Base-by-base conservation (phyloP, 2,113 vertebrate species). In the Lathamus discolor region DNA sequence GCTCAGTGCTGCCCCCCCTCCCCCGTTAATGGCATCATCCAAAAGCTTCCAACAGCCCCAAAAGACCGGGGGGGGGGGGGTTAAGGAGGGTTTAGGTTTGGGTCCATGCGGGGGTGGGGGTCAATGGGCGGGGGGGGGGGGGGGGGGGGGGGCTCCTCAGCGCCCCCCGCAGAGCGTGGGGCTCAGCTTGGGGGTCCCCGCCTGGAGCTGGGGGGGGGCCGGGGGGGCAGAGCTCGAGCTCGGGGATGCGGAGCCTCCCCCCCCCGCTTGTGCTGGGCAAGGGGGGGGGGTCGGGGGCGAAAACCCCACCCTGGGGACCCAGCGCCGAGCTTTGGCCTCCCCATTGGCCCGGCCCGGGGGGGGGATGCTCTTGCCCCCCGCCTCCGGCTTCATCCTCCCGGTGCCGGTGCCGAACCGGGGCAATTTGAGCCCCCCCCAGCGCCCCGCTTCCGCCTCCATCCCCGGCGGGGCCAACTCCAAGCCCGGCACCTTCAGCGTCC, bases 281-380 rank as follows among this genome's bases (percentile, higher is more conserved):
- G n/a, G 41, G 54, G 35, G 67, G 55, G 2, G 80, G 49, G 24
- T 24, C 54, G 44, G 54, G 11, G 67, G 67, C 35, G 18, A 51
- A 67, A 83, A 83, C 2, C 80, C 80, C 67, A 83, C 80, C 35
- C 15, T 14, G 44, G 80, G 80, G 11, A 83, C 55, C 80, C 80
- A 83, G 0, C 80, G 55, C 9, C 67, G 80, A 8, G 67, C 64
- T 43, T 59, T 82, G 52, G 52, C 64, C 1, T 27, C 16, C 1
- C 64, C 49, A 49, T 11, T 48, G 46, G 19, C 19, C 9, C 20
- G 19, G 46, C 46, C 10, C 20, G 46, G 46, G 46, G 67, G 43
- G 64, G 64, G 5, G 52, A 16, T 29, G 66, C 43, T 83, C 94
- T 98, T 98, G 91, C 79, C 20, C 27, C 23, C 66, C 17, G 52